A percentile compares a stretch with the other conserved stretches of the same genome.
These are phyloP conservation scores for Selenia dentaria DNA, from an alignment of 2,888 invertebrate genomes.

Conservation along the genomic window DNA sequence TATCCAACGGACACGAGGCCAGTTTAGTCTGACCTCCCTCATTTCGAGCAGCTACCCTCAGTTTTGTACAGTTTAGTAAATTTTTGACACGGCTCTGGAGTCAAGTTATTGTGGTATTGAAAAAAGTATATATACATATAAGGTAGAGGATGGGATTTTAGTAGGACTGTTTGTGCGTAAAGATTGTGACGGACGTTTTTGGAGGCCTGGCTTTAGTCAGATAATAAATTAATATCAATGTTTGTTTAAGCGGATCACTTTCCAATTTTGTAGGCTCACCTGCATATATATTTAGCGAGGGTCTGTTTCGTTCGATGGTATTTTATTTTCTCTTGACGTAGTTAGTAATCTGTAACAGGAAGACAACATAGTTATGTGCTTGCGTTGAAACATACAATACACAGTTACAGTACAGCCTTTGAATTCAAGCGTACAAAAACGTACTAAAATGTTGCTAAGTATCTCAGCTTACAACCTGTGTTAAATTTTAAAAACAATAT, in stretches of 20 bases:
- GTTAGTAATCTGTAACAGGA: too few relatives aligned
- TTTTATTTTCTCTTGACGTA: too few relatives aligned
- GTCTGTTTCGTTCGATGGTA: too few relatives aligned
- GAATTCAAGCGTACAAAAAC: too few relatives aligned
- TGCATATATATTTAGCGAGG: too few relatives aligned
- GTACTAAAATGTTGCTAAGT: too few relatives aligned
- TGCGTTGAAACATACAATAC: too few relatives aligned
- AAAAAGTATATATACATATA: slow-evolving; percentile 64
- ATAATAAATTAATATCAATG: slow-evolving; percentile 47
- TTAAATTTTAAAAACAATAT: too few relatives aligned
- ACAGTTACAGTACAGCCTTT: too few relatives aligned
- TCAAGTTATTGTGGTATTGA: slow-evolving; percentile 42
- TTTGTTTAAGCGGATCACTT: slow-evolving; percentile 25
- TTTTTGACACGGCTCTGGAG: slow-evolving; percentile 26
- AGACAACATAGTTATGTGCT: too few relatives aligned
- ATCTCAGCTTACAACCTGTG: too few relatives aligned
- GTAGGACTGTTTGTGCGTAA: slow-evolving; percentile 68
- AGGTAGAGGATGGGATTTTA: slow-evolving; percentile 54
- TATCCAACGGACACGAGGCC: slow-evolving; percentile 61
- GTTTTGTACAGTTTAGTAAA: slow-evolving; percentile 28
- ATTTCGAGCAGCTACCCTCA: slow-evolving; percentile 37
- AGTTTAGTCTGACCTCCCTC: slow-evolving; percentile 51
- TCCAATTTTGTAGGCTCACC: too few relatives aligned
- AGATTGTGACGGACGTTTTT: slow-evolving; percentile 70
- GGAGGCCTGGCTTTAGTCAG: slow-evolving; percentile 34